Percentiles rank a stretch among this genome's conserved stretches.
Conservation (phyloP, 2,888 invertebrate species). For the Himalopsyche anomala region DNA sequence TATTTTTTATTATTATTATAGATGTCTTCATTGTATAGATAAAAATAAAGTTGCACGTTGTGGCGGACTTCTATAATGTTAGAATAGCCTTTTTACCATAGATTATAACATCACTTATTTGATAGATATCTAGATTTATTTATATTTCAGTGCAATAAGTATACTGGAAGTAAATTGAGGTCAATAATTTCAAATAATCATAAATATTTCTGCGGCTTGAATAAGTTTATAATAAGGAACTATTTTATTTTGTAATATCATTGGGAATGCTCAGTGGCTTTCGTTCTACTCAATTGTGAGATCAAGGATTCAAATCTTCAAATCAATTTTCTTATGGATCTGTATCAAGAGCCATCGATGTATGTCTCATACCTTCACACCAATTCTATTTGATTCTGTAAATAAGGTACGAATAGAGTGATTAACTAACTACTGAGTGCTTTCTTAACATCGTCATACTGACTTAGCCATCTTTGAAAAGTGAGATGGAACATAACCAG, state of each 20-base stretch:
- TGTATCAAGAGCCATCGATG: no score
- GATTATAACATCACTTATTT: background rate
- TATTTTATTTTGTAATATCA: background rate
- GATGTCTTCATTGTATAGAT: slow-evolving; percentile 26
- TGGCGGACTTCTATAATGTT: slow-evolving; percentile 16
- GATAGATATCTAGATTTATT: slow-evolving; percentile 7
- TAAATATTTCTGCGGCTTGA: background rate
- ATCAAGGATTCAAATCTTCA: no score
- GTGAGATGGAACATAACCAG: no score
- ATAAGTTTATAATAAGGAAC: background rate
- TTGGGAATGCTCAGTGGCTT: no score
- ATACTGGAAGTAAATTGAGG: background rate
- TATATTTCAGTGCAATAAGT: background rate
- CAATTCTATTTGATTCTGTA: no score
- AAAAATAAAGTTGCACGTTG: background rate
- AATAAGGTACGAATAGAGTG: no score
- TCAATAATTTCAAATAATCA: background rate
- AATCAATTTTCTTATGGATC: no score
- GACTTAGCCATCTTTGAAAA: no score
- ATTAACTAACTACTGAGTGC: no score
- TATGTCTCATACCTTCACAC: no score
- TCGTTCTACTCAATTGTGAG: no score
- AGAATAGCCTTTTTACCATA: slow-evolving; percentile 42
- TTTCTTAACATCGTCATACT: no score
- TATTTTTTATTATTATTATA: background rate